Conservation (phyloP, 1,140 invertebrate genomes). For the Platyura marginata region DNA sequence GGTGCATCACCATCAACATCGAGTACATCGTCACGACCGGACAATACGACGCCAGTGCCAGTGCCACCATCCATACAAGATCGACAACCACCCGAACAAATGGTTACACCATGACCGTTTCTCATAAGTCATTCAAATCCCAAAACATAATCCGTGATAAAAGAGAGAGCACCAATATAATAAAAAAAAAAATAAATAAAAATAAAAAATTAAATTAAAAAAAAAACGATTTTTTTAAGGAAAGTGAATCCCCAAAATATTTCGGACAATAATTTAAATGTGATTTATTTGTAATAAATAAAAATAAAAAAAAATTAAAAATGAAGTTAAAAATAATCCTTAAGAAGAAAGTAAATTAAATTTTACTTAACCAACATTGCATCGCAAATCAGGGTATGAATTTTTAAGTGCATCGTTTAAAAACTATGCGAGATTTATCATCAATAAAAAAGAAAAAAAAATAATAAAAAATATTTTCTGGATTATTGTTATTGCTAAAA, state of each 20-base stretch:
- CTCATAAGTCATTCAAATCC: background rate
- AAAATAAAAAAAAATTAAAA: background rate
- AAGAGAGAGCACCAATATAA: background rate
- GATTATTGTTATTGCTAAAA: too few species aligned
- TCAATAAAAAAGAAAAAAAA: background rate
- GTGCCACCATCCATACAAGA: slow-evolving; percentile 2
- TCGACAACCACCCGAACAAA: slow-evolving; percentile 5
- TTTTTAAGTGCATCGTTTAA: background rate
- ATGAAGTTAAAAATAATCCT: background rate
- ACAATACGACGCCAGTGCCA: slow-evolving; percentile 5
- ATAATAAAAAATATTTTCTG: background rate
- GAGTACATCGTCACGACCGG: slow-evolving; percentile 28
- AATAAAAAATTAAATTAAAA: background rate
- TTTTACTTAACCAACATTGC: background rate
- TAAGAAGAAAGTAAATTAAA: background rate
- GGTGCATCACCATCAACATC: slow-evolving; percentile 36
- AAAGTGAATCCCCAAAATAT: slow-evolving; percentile 5
- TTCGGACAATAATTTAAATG: slow-evolving; percentile 28
- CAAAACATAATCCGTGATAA: background rate
- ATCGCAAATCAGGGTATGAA: slow-evolving; percentile 1
- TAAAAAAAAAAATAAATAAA: background rate
- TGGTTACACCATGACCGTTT: background rate
- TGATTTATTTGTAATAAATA: slow-evolving; percentile 16
- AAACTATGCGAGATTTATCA: too few species aligned
- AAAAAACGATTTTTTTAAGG: background rate